These are phyloP conservation scores for Hemibagrus wyckioides DNA, from an alignment of 2,113 vertebrate genomes.

Conservation along the genomic window DNA sequence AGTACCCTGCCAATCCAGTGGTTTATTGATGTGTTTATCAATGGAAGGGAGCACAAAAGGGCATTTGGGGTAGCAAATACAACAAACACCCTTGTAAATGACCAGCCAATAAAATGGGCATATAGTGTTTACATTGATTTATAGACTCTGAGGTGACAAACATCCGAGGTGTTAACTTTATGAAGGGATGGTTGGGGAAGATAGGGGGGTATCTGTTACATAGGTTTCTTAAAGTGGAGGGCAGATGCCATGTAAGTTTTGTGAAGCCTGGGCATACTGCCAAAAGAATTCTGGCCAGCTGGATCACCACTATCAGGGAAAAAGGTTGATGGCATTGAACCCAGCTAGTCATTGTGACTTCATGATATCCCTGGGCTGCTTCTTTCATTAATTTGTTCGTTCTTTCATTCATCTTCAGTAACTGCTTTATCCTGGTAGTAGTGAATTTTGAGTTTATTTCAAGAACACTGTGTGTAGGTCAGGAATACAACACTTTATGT, in stretches of 20 bases:
- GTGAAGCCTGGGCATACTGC: not conserved
- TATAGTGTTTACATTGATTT: not conserved
- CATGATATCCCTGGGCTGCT: not conserved
- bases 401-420: not conserved
- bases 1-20: not conserved
- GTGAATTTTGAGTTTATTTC: not conserved
- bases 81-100: conserved; percentile 6
- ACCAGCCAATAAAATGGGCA: not conserved
- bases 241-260: not conserved
- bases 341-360: not conserved
- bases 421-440: not conserved
- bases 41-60: not conserved
- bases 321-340: not conserved
- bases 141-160: not conserved
- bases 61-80: not conserved
- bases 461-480: not conserved
- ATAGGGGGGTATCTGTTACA: not conserved
- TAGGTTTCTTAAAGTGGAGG: not conserved
- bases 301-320: not conserved
- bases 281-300: not conserved
- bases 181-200: not conserved
- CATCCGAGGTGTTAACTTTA: not conserved
- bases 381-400: not conserved
- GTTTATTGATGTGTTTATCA: conserved; percentile 13
- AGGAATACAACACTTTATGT: not conserved